phyloP scores from a whole-genome alignment of 2,888 invertebrate species.

The Rotaria magnacalcarata region DNA sequence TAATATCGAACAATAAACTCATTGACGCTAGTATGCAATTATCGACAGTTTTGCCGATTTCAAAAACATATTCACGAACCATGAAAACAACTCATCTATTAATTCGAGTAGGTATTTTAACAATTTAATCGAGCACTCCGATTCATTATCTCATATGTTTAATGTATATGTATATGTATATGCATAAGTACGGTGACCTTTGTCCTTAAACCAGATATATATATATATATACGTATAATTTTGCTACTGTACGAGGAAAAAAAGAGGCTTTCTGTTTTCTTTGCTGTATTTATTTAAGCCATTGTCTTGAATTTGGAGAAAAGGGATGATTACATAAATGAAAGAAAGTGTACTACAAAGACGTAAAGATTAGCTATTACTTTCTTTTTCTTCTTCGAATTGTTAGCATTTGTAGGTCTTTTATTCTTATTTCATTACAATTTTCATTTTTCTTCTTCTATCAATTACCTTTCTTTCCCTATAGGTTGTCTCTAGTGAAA shows the following conservation, averaged over 20 bases:
- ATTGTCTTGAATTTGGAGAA: background rate
- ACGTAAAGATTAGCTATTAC: background rate
- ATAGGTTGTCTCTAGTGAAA: conserved; percentile 22
- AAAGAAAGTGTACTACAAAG: background rate
- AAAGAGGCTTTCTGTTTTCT: background rate
- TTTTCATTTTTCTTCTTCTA: background rate
- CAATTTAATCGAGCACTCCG: background rate
- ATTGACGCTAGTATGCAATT: background rate
- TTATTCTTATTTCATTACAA: background rate
- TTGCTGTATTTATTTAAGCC: background rate
- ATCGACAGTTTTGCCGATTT: background rate
- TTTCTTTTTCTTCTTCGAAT: background rate
- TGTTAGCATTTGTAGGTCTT: background rate
- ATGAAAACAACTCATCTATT: conserved; percentile 1
- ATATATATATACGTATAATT: background rate
- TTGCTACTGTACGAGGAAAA: background rate
- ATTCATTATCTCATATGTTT: background rate
- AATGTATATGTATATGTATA: background rate
- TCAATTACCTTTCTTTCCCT: background rate
- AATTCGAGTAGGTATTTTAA: background rate
- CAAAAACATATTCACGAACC: background rate
- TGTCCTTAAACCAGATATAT: background rate
- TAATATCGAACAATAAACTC: background rate
- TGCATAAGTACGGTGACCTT: background rate
- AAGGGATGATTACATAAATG: background rate